Conservation (phyloP, 2,113 vertebrate genomes). For the Coryphaenoides rupestris region DNA sequence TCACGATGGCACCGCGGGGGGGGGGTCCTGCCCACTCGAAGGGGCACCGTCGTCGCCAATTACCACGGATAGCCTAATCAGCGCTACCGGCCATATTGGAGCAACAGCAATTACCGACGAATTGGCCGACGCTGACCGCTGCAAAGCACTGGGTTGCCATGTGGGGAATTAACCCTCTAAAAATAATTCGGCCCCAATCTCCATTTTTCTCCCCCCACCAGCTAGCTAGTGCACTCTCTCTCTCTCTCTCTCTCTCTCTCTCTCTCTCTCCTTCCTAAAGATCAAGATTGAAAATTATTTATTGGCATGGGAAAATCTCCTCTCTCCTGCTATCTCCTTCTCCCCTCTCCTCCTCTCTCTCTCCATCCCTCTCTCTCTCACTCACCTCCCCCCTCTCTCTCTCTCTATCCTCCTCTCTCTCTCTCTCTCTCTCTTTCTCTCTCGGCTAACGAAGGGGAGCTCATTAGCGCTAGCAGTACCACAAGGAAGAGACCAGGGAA, state of each 20-base stretch:
- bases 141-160: background rate
- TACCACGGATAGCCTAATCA: conserved; percentile 19
- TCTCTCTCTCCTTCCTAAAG: too few species aligned
- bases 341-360: too few species aligned
- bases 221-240: too few species aligned
- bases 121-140: conserved; percentile 3
- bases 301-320: too few species aligned
- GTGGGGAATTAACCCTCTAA: conserved; percentile 3
- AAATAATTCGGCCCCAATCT: background rate
- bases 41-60: conserved; percentile 5
- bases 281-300: too few species aligned
- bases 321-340: too few species aligned
- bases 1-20: background rate
- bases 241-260: conserved; percentile 5
- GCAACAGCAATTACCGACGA: conserved; percentile 1
- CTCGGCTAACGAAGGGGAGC: background rate
- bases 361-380: too few species aligned
- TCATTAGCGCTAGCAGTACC: background rate
- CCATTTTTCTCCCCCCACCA: too few species aligned
- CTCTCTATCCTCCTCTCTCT: too few species aligned
- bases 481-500: background rate
- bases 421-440: background rate
- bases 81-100: conserved; percentile 2
- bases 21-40: conserved; percentile 5
- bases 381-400: too few species aligned